Conservation (phyloP, 35 echinoderm and acorn worm species). For the Diadema setosum region DNA sequence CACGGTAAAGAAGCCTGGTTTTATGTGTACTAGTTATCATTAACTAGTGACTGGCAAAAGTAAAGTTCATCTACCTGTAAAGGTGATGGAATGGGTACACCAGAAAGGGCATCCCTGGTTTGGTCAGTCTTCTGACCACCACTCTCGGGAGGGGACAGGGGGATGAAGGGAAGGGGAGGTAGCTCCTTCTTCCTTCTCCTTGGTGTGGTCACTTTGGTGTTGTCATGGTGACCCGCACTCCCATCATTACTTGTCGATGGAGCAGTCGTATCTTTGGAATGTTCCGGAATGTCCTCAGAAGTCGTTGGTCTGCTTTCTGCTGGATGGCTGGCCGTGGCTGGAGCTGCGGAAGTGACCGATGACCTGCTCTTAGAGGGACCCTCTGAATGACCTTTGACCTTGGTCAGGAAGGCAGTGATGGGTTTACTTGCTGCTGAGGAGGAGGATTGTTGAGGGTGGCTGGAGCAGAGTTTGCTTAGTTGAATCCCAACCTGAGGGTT, state of each 20-base stretch:
- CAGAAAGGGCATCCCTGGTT: too few relatives aligned
- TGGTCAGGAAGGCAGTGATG: constrained; percentile 54
- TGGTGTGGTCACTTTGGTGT: background rate
- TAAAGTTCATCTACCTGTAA: too few relatives aligned
- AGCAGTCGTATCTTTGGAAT: background rate
- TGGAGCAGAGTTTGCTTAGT: constrained; percentile 42
- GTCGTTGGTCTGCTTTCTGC: background rate
- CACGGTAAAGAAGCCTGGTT: too few relatives aligned
- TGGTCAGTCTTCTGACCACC: too few relatives aligned
- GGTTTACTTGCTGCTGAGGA: constrained; percentile 28
- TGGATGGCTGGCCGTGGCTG: background rate
- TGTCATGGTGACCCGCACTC: background rate
- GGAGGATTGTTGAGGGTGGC: background rate
- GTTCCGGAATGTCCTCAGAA: background rate
- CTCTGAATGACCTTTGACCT: too few relatives aligned
- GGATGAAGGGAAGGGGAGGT: constrained; percentile 52
- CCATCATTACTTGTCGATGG: background rate
- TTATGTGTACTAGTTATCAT: too few relatives aligned
- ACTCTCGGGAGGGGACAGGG: too few relatives aligned
- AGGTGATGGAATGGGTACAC: too few relatives aligned
- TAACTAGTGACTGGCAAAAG: too few relatives aligned
- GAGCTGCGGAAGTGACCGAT: too few relatives aligned
- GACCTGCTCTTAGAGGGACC: too few relatives aligned
- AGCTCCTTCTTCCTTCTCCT: background rate
- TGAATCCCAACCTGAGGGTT: constrained; percentile 73